Conservation (phyloP, 2,888 invertebrate genomes). For the Xylota segnis region DNA sequence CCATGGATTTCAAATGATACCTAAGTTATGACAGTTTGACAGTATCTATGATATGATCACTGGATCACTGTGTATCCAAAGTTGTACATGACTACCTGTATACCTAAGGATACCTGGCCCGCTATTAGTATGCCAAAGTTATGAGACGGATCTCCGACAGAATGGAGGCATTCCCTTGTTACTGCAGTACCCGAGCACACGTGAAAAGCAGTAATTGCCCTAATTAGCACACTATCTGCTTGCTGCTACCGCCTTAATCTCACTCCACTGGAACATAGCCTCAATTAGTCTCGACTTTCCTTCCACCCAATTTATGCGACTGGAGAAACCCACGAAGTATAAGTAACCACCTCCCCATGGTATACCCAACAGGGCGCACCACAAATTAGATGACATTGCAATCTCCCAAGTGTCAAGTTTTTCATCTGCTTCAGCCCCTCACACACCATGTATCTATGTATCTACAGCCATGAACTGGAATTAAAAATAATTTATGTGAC, state of each 20-base stretch:
- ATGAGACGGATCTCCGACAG: no score
- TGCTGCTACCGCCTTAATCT: background rate
- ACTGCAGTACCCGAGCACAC: no score
- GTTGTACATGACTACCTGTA: no score
- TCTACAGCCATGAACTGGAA: conserved; percentile 26
- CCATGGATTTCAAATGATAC: no score
- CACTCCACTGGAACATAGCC: background rate
- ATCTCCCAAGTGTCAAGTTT: conserved; percentile 28
- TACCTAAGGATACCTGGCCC: no score
- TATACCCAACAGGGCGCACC: conserved; percentile 4
- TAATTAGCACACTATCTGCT: background rate
- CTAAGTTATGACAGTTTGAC: no score
- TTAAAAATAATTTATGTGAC: conserved; percentile 72
- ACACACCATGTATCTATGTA: no score
- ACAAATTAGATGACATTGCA: conserved; percentile 44
- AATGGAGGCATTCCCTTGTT: no score
- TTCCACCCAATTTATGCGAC: background rate
- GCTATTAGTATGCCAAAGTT: no score
- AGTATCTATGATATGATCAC: no score
- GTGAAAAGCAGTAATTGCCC: background rate
- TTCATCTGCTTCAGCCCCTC: background rate
- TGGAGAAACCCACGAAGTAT: conserved; percentile 12
- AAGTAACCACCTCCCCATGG: conserved; percentile 29
- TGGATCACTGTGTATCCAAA: no score
- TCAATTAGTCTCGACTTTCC: background rate